Evolutionary conservation across 2,888 invertebrate genomes (phyloP).

Genomic region (Lasioglossum lativentre): DNA sequence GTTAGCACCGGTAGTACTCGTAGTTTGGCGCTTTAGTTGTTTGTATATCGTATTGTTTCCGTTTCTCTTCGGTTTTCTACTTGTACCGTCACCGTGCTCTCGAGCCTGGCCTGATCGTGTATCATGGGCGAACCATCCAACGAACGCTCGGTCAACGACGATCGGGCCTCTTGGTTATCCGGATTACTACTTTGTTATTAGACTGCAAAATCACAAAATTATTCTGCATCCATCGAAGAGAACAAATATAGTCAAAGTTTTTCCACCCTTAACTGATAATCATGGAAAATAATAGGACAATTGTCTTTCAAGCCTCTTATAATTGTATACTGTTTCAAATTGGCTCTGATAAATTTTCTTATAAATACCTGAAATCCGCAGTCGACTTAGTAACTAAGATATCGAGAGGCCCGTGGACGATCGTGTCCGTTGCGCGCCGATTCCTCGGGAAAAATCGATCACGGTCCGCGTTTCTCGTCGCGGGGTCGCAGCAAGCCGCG

Average conservation of each 20-base stretch:
- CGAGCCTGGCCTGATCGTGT: slow-evolving; percentile 59
- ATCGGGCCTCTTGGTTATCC: neutral
- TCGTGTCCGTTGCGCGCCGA: neutral
- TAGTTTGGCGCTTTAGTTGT: slow-evolving; percentile 83
- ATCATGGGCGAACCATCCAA: no score
- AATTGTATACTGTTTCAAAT: neutral
- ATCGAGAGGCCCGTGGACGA: neutral
- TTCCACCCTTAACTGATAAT: neutral
- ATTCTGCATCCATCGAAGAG: neutral
- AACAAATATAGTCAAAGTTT: neutral
- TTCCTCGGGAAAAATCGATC: neutral
- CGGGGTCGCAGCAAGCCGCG: neutral
- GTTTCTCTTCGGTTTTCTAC: slow-evolving; percentile 72
- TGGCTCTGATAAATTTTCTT: neutral
- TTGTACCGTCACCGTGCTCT: slow-evolving; percentile 75
- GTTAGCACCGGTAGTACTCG: slow-evolving; percentile 75
- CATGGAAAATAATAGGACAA: neutral
- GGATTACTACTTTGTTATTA: neutral
- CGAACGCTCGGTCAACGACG: neutral
- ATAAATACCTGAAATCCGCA: no score
- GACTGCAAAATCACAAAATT: neutral
- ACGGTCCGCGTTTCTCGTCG: slow-evolving; percentile 1
- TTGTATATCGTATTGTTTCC: slow-evolving; percentile 82
- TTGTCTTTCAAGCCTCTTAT: neutral
- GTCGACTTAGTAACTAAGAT: neutral